Conservation (phyloP, 2,888 invertebrate species). For the Periphyllus acericola region DNA sequence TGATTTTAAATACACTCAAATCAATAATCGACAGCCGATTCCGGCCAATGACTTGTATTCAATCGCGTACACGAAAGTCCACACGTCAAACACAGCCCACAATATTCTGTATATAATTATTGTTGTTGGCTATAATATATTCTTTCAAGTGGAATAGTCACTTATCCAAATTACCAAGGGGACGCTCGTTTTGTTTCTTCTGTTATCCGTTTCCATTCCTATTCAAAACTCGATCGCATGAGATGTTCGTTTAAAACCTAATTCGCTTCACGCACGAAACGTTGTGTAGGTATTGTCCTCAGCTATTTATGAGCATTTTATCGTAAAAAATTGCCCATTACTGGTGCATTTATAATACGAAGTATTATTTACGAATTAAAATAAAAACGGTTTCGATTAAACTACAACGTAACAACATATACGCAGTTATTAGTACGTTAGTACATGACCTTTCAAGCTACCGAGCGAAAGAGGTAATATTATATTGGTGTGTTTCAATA, state of each 20-base stretch:
- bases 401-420: background rate
- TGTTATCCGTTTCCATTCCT: background rate
- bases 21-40: background rate
- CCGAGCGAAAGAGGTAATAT: too few relatives aligned
- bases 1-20: background rate
- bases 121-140: background rate
- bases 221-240: conserved; percentile 16
- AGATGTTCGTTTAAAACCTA: conserved; percentile 37
- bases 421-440: background rate
- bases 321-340: background rate
- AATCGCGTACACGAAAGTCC: background rate
- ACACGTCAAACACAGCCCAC: background rate
- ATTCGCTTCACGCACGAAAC: conserved; percentile 39
- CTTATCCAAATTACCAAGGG: background rate
- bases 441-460: background rate
- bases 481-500: too few relatives aligned
- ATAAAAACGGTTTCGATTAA: conserved; percentile 12
- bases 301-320: background rate
- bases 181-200: background rate
- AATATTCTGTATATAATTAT: background rate
- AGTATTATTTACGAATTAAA: conserved; percentile 3
- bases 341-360: background rate
- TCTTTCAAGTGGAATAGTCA: conserved; percentile 1
- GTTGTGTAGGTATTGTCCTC: background rate
- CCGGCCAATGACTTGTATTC: background rate